phyloP scores from a whole-genome alignment of 2,113 vertebrate species.

The Plecturocebus donacophilus region DNA sequence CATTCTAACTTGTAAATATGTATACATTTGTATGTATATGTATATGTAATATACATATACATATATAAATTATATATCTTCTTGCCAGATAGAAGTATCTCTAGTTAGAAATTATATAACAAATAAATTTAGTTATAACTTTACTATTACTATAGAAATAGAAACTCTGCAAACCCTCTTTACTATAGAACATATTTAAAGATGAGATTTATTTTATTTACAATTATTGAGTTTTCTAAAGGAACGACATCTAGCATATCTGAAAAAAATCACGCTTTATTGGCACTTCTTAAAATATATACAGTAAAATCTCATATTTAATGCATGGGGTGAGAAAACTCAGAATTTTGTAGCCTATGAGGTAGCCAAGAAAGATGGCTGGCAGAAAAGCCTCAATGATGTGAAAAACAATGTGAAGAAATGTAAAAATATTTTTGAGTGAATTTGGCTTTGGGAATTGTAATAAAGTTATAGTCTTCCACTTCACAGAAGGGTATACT shows the following conservation, averaged over 20 bases:
- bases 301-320: constrained; percentile 39
- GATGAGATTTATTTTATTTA: too few species aligned
- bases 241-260: background rate
- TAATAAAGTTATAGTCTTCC: background rate
- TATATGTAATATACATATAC: background rate
- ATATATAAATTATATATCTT: background rate
- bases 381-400: constrained; percentile 31
- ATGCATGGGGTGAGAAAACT: constrained; percentile 13
- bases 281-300: background rate
- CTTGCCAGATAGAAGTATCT: background rate
- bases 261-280: background rate
- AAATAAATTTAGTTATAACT: constrained; percentile 10
- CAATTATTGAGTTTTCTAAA: background rate
- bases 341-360: background rate
- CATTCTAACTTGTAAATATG: background rate
- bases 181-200: background rate
- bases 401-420: background rate
- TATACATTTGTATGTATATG: background rate
- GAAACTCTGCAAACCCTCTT: too few species aligned
- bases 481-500: background rate
- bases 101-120: background rate
- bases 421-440: constrained; percentile 20
- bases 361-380: background rate
- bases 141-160: background rate
- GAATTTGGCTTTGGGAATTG: constrained; percentile 11